Evolutionary conservation across 2,888 invertebrate species (phyloP).

Genomic region (Cyclophora punctaria): DNA sequence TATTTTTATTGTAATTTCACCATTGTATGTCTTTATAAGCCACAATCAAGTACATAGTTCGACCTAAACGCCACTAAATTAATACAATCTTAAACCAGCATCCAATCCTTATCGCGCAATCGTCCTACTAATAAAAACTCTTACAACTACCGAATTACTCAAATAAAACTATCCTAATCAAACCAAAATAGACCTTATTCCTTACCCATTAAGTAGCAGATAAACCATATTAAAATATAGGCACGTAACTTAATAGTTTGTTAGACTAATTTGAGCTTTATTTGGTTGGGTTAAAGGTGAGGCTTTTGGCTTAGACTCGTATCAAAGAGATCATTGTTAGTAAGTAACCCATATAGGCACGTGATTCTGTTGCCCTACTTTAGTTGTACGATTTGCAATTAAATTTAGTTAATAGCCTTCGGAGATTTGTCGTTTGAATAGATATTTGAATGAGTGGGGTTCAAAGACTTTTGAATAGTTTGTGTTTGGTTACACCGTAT

Average conservation of each 20-base stretch:
- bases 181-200: too few species aligned
- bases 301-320: conserved; percentile 3
- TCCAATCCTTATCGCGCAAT: background rate
- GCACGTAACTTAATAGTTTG: background rate
- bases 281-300: too few species aligned
- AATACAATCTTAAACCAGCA: background rate
- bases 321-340: conserved; percentile 26
- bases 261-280: too few species aligned
- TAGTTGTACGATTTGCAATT: conserved; percentile 7
- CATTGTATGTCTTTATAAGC: too few species aligned
- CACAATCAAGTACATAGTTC: too few species aligned
- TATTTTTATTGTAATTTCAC: too few species aligned
- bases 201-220: background rate
- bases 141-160: conserved; percentile 23
- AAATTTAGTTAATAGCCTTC: conserved; percentile 3
- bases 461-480: background rate
- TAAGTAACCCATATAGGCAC: conserved; percentile 16
- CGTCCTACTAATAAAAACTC: conserved; percentile 18
- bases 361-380: conserved; percentile 18
- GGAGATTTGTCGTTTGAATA: background rate
- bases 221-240: background rate
- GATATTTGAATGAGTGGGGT: background rate
- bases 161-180: conserved; percentile 9
- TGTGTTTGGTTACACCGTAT: too few species aligned
- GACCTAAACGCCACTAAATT: background rate